These are phyloP conservation scores for Rhagoletis zephyria DNA, from an alignment of 1,140 invertebrate species.

Conservation along the genomic window DNA sequence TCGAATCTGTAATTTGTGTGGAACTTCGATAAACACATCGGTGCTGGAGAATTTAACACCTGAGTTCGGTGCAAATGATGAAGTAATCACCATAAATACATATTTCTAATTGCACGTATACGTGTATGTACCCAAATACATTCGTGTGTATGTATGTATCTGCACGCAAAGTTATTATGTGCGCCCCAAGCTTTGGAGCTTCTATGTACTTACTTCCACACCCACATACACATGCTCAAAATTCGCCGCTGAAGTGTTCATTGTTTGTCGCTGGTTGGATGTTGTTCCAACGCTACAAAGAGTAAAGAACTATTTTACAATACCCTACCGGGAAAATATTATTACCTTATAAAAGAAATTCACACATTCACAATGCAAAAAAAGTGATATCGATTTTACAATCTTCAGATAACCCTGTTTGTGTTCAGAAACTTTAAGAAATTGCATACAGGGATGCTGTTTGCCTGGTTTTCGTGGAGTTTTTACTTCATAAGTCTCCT, in stretches of 20 bases:
- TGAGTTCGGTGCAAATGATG: constrained; percentile 30
- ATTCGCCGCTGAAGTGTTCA: neutral
- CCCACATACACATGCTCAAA: neutral
- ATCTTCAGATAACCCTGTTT: no score
- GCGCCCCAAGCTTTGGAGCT: neutral
- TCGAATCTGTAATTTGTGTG: neutral
- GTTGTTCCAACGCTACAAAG: neutral
- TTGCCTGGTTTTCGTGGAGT: no score
- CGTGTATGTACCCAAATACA: neutral
- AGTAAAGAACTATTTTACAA: neutral
- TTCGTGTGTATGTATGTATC: neutral
- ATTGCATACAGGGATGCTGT: no score
- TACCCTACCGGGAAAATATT: no score
- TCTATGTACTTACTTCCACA: neutral
- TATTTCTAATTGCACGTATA: constrained; percentile 35
- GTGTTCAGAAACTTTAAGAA: no score
- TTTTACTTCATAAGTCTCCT: no score
- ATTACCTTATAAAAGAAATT: no score
- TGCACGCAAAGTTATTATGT: neutral
- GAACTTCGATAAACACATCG: neutral
- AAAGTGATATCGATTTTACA: no score
- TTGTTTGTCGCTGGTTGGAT: neutral
- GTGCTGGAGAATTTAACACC: neutral
- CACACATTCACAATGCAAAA: no score
- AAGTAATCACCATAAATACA: constrained; percentile 52